Base-by-base conservation (phyloP, 2,113 vertebrate species). In the Puma concolor region DNA sequence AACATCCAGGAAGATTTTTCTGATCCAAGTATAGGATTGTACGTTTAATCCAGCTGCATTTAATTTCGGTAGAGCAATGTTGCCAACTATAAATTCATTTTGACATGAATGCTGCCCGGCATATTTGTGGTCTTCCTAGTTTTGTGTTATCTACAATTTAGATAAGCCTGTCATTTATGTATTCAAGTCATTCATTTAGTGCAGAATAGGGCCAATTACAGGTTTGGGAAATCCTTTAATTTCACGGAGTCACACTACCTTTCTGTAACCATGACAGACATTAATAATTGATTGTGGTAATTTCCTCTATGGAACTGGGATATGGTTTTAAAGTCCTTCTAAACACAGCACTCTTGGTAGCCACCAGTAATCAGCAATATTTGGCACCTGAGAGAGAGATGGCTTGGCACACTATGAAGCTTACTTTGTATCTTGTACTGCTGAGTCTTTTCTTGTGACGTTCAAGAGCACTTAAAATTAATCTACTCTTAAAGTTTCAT, bases 401-500 rank as follows among this genome's bases (percentile, higher is more conserved):
- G 23, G 71, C 31, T 52, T n/a, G 44, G 69, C 25, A 38, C 17
- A 72, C n/a, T 27, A 36, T 83, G 88, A 25, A 79, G 88, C 16
- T 77, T 38, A 14, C 57, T 91, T 88, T 60, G 14, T 33, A 60
- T 66, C 71, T 1, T 71, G 2, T 33, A 27, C 50, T n/a, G 1
- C 41, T 52, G 17, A 71, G 7, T 91, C 23, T 48, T 50, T 41
- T 76, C 54, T 79, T 33, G 15, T 77, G 27, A 94, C 80, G 36
- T 48, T 57, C 36, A 96, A 92, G 57, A 92, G 38, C 19, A 69
- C 77, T 85, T 85, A 93, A 95, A 94, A 29, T 91, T 90, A n/a
- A 82, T 87, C 29, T 83, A 82, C 7, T 50, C 64, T 50, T 79
- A 74, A 90, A 31, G 3, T 72, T 88, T 88, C 5, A 66, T 67